phyloP scores from a whole-genome alignment of 2,888 invertebrate genomes.

The Drosophila mimica region DNA sequence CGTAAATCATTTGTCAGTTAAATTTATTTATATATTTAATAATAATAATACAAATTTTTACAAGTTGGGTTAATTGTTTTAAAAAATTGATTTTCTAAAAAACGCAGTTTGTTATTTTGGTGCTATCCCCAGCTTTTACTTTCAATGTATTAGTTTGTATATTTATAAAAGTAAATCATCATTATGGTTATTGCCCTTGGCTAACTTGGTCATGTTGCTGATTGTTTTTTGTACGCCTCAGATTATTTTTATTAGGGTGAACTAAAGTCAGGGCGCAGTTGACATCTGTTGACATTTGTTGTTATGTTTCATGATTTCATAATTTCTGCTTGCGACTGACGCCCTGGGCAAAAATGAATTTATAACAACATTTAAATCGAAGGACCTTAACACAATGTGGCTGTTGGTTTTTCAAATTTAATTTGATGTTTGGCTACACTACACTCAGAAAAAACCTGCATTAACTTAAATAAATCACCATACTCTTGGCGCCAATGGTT shows the following conservation, averaged over 20 bases:
- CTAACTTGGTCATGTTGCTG: conserved; percentile 1
- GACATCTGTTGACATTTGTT: conserved; percentile 26
- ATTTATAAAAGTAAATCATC: not conserved
- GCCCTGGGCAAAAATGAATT: conserved; percentile 36
- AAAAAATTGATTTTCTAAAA: not conserved
- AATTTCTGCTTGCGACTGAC: not conserved
- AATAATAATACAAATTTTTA: not conserved
- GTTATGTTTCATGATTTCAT: conserved; percentile 9
- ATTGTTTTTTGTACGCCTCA: conserved; percentile 16
- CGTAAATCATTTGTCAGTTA: not conserved
- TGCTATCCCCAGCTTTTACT: not conserved
- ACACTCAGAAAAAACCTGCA: not conserved
- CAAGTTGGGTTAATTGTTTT: not conserved
- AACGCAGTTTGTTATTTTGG: not conserved
- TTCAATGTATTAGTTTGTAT: not conserved
- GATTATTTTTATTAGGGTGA: conserved; percentile 27
- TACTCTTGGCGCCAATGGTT: not conserved
- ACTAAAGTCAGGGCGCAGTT: conserved; percentile 1
- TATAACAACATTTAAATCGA: conserved; percentile 47
- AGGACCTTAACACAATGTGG: conserved; percentile 7
- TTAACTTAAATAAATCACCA: not conserved
- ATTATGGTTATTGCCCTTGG: conserved; percentile 6
- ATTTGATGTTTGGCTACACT: conserved; percentile 36
- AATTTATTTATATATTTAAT: not conserved
- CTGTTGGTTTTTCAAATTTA: conserved; percentile 43